phyloP scores from a whole-genome alignment of 1,140 invertebrate species.

The Steinernema khuongi region DNA sequence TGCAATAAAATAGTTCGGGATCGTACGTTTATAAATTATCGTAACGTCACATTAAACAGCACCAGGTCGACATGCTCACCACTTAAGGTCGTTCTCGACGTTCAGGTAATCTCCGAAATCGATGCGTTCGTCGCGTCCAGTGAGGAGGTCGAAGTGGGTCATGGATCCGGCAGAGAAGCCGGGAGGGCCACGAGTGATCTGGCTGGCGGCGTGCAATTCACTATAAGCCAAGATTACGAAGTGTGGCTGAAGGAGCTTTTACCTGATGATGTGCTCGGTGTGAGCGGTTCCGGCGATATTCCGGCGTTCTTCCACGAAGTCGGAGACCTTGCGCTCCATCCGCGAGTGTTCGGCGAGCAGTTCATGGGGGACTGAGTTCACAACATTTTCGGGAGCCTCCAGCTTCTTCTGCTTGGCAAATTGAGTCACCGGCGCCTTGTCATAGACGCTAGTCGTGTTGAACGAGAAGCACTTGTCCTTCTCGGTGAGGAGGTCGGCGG shows the following conservation, averaged over 20 bases:
- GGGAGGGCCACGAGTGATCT: slow-evolving; percentile 47
- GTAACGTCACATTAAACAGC: background rate
- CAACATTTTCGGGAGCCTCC: slow-evolving; percentile 4
- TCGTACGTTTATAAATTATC: slow-evolving; percentile 10
- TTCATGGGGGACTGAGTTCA: slow-evolving; percentile 28
- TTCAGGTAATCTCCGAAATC: slow-evolving; percentile 44
- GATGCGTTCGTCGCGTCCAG: slow-evolving; percentile 43
- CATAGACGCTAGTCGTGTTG: background rate
- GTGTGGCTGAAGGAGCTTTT: background rate
- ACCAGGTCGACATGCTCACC: background rate
- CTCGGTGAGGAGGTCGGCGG: background rate
- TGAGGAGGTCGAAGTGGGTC: slow-evolving; percentile 46
- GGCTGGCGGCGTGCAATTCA: slow-evolving; percentile 40
- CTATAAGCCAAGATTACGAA: slow-evolving; percentile 28
- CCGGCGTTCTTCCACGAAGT: slow-evolving; percentile 39
- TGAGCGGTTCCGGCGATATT: slow-evolving; percentile 38
- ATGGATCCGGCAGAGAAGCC: slow-evolving; percentile 37
- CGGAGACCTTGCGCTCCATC: slow-evolving; percentile 28
- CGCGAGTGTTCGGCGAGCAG: slow-evolving; percentile 29
- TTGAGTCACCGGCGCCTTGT: background rate
- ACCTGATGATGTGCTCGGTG: slow-evolving; percentile 48
- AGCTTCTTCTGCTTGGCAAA: slow-evolving; percentile 14
- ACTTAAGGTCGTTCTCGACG: slow-evolving; percentile 32
- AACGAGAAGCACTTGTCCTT: background rate
- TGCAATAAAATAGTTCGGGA: background rate